These are phyloP conservation scores for Metalampra italica DNA, from an alignment of 2,888 invertebrate species.

Conservation along the genomic window DNA sequence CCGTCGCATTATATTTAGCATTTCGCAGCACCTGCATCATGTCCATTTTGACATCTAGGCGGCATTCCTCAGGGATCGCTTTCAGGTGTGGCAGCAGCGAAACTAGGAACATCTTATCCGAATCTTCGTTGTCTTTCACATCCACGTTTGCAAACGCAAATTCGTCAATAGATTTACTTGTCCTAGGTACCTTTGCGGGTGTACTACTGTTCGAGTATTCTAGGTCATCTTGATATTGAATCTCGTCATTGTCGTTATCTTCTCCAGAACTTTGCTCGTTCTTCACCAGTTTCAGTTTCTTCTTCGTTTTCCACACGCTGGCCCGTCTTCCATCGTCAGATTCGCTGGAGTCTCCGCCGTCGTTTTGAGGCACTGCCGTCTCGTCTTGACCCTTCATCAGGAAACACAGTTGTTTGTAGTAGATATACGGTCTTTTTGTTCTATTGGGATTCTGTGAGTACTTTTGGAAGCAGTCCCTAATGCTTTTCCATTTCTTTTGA, in stretches of 20 bases:
- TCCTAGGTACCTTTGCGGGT: constrained; percentile 25
- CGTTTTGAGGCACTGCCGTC: neutral
- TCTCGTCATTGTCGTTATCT: constrained; percentile 26
- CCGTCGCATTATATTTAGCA: constrained; percentile 44
- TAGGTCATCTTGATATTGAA: constrained; percentile 24
- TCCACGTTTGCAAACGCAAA: constrained; percentile 66
- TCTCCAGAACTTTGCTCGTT: constrained; percentile 45
- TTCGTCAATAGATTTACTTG: constrained; percentile 33
- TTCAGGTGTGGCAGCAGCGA: constrained; percentile 65
- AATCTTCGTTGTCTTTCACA: constrained; percentile 45
- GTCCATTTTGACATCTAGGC: constrained; percentile 63
- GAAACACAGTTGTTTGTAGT: constrained; percentile 54
- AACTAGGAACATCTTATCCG: constrained; percentile 61
- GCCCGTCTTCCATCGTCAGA: constrained; percentile 36
- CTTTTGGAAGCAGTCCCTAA: constrained; percentile 63
- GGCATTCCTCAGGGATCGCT: constrained; percentile 54
- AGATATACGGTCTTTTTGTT: constrained; percentile 58
- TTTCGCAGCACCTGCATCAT: constrained; percentile 64
- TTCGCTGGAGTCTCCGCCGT: constrained; percentile 33
- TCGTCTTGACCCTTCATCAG: constrained; percentile 41
- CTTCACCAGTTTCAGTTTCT: constrained; percentile 42
- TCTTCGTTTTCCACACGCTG: constrained; percentile 42
- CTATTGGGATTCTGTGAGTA: constrained; percentile 51
- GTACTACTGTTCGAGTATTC: constrained; percentile 25
- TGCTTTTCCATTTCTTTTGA: constrained; percentile 72